Conservation (phyloP, 2,888 invertebrate species). For the Pollenia labialis region DNA sequence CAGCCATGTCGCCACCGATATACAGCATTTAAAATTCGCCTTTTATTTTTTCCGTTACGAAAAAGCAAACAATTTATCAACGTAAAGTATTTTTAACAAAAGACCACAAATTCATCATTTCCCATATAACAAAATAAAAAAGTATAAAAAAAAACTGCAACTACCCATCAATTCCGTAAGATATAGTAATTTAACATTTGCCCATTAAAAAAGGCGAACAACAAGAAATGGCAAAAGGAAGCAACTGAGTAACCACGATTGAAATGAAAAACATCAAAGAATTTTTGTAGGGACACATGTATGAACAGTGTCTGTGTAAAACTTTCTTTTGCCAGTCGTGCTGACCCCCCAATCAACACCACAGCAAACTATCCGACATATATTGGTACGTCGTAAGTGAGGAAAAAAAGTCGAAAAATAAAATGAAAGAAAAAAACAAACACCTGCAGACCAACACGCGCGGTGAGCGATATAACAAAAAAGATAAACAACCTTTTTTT, state of each 20-base stretch:
- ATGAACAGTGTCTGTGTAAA: too few species aligned
- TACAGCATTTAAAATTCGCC: background rate
- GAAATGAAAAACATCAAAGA: slow-evolving; percentile 16
- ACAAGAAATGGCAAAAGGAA: background rate
- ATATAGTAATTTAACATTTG: slow-evolving; percentile 42
- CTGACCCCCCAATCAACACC: too few species aligned
- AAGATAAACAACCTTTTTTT: background rate
- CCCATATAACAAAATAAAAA: background rate
- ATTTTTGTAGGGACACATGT: background rate
- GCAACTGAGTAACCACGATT: slow-evolving; percentile 14
- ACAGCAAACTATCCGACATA: too few species aligned
- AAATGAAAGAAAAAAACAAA: background rate
- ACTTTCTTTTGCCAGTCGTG: too few species aligned
- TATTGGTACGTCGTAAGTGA: too few species aligned
- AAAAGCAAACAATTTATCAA: slow-evolving; percentile 29
- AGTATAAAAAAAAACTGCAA: background rate
- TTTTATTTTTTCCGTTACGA: slow-evolving; percentile 4
- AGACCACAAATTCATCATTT: background rate
- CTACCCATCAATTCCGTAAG: slow-evolving; percentile 32
- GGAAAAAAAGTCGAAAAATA: too few species aligned
- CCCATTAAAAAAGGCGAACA: slow-evolving; percentile 19
- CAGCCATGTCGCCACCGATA: background rate
- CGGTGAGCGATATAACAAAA: slow-evolving; percentile 1
- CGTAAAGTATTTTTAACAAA: slow-evolving; percentile 4
- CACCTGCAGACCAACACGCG: background rate